Base-by-base conservation (phyloP, 2,797 vertebrate genomes). In the Borostomias antarcticus region DNA sequence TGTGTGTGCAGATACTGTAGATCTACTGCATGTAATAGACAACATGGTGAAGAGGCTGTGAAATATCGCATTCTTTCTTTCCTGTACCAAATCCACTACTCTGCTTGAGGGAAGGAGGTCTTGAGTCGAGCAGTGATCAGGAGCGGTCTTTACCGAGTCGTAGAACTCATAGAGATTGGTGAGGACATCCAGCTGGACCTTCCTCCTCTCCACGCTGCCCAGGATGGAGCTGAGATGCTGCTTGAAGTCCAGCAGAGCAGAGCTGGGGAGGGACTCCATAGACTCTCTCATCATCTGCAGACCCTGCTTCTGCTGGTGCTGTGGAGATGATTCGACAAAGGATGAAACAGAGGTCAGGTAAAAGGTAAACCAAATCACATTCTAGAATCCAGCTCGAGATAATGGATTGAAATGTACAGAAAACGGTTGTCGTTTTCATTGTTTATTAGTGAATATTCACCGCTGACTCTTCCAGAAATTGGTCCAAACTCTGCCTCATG, bases 141-240 rank as follows among this genome's bases (percentile, higher is more conserved):
- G 6, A 59, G 21, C 17, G 23, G 10, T 21, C 5, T 52, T 86
- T 85, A 94, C 92, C 8, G 85, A 92, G 72, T 94, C 90, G 28
- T 92, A 92, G 82, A 93, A 93, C 76, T 93, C 90, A n/a, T 93
- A 90, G 21, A 92, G 85, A 74, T 87, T 91, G 66, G 81, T 77
- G 26, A 95, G 78, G 35, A 87, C 80, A 51, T 94, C 91, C 40
- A 93, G 84, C 1, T 91, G 88, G 0, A 58, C 61, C 66, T 83
- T 92, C 67, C 89, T 86, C 25, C 65, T 78, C 76, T 92, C 90
- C 9, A 85, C 83, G 66, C 82, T 75, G 82, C 78, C 83, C 10
- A 89, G 76, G 48, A 90, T 59, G n/a, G 85, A 81, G 66, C 81
- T 85, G 69, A 92, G 81, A 69, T 90, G 84, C 71, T 90, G 87